phyloP scores from a whole-genome alignment of 53 echinoderm and acorn worm genomes.

The Pentamera pediparva region DNA sequence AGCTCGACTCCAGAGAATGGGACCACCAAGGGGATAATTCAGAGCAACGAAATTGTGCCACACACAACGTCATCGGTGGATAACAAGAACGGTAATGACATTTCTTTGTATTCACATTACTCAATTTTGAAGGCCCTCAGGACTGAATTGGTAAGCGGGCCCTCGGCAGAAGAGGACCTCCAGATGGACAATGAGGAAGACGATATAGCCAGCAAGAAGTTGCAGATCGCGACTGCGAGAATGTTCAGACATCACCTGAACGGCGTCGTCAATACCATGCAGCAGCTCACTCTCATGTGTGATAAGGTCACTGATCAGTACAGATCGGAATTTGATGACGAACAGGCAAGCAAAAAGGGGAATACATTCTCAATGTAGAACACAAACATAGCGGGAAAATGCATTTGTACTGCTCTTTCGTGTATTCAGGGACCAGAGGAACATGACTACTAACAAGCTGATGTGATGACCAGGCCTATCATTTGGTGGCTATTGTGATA shows the following conservation, averaged over 20 bases:
- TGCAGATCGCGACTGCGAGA: constrained; percentile 61
- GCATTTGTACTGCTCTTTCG: no score
- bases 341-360: no score
- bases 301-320: constrained; percentile 73
- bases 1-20: neutral
- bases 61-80: constrained; percentile 1
- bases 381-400: no score
- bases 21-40: neutral
- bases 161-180: constrained; percentile 29
- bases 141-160: constrained; percentile 76
- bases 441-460: no score
- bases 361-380: no score
- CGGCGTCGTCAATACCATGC: constrained; percentile 67
- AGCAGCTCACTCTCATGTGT: constrained; percentile 81
- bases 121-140: constrained; percentile 90
- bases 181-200: constrained; percentile 7
- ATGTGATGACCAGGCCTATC: no score
- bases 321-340: constrained; percentile 78
- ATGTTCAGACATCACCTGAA: constrained; percentile 84
- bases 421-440: no score
- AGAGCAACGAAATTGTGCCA: neutral
- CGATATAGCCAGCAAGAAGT: constrained; percentile 32
- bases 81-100: constrained; percentile 26
- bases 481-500: no score
- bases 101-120: constrained; percentile 76